phyloP scores from a whole-genome alignment of 2,113 vertebrate genomes.

The Agelaius phoeniceus region DNA sequence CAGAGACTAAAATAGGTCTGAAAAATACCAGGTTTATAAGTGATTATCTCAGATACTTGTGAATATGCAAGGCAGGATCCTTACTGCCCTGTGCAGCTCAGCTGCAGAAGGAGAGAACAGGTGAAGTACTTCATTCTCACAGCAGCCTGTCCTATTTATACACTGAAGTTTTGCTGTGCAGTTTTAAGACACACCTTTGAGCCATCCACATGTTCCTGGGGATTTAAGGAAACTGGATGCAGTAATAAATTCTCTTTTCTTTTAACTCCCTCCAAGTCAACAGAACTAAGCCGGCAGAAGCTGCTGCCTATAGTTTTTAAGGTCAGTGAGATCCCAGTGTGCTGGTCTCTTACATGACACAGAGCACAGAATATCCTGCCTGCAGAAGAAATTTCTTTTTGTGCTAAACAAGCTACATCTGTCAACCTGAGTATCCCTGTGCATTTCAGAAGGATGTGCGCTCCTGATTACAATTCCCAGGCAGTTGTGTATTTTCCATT shows the following conservation, averaged over 20 bases:
- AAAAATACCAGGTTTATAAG: neutral
- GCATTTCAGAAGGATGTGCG: neutral
- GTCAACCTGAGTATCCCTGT: neutral
- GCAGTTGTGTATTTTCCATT: neutral
- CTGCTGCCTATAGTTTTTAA: neutral
- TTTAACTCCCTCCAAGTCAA: neutral
- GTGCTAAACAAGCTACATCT: neutral
- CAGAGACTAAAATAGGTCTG: neutral
- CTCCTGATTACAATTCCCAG: neutral
- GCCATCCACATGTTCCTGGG: neutral
- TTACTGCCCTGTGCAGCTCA: neutral
- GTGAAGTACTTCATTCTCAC: neutral
- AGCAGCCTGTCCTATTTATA: neutral
- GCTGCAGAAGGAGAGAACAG: neutral
- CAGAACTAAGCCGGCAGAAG: neutral
- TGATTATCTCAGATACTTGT: neutral
- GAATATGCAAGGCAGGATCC: neutral
- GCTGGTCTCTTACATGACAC: neutral
- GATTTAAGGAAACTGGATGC: conserved; percentile 5
- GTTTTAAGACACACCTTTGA: neutral
- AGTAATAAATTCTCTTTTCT: neutral
- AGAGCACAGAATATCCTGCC: neutral
- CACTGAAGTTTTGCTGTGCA: neutral
- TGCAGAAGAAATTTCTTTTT: neutral
- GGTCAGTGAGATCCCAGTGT: neutral